phyloP scores from a whole-genome alignment of 2,888 invertebrate species.

The Vannuccia rotundouncinata region DNA sequence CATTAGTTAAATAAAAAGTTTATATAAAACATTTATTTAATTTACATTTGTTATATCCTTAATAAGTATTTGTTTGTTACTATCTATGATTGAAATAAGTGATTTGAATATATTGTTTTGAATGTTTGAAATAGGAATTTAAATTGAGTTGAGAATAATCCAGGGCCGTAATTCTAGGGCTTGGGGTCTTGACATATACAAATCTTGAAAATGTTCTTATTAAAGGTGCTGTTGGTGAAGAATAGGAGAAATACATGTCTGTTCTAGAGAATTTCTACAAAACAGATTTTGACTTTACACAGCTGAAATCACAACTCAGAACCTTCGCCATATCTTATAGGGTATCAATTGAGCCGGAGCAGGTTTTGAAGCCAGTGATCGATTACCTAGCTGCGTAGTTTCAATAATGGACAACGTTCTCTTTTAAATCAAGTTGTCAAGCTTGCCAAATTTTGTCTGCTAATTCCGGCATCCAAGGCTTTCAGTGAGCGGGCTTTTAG shows the following conservation, averaged over 20 bases:
- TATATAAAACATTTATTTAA: no score
- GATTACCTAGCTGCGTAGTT: background rate
- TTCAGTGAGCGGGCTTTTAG: constrained; percentile 1
- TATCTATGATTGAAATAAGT: no score
- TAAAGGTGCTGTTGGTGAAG: constrained; percentile 11
- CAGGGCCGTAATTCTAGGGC: no score
- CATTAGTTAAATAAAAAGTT: no score
- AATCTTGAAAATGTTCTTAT: constrained; percentile 4
- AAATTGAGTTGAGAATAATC: no score
- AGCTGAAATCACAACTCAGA: constrained; percentile 12
- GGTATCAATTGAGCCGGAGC: background rate
- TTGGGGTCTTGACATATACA: no score
- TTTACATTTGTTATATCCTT: no score
- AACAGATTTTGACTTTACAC: constrained; percentile 8
- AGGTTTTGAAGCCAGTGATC: background rate
- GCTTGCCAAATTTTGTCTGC: background rate
- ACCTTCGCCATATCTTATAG: background rate
- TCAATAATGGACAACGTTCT: constrained; percentile 3
- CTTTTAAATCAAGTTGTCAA: constrained; percentile 7
- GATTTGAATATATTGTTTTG: no score
- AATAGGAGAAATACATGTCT: constrained; percentile 6
- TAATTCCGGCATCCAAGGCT: background rate
- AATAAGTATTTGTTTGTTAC: no score
- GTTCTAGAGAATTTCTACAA: background rate
- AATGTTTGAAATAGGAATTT: no score